These are phyloP conservation scores for Alaudala cheleensis DNA, from an alignment of 2,113 vertebrate genomes.

Conservation along the genomic window DNA sequence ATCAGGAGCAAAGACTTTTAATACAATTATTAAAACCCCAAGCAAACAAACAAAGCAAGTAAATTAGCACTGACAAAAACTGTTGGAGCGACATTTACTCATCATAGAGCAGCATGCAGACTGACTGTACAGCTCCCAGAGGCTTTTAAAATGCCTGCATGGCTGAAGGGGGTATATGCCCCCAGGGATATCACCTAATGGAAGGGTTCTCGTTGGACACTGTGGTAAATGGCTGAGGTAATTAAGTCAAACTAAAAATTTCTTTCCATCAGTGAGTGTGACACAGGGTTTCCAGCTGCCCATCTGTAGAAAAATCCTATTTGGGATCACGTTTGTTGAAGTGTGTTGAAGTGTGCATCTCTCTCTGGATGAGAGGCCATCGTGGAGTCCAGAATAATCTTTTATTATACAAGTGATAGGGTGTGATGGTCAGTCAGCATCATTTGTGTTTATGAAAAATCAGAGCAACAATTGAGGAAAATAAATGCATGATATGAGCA, in stretches of 20 bases:
- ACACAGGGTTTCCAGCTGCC: neutral
- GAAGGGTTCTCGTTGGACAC: neutral
- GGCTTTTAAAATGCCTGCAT: neutral
- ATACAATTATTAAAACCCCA: conserved; percentile 22
- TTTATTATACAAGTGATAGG: neutral
- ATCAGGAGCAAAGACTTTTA: conserved; percentile 43
- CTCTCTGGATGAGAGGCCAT: neutral
- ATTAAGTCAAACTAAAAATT: neutral
- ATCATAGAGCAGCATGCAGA: neutral
- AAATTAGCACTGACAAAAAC: conserved; percentile 26
- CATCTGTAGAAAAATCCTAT: neutral
- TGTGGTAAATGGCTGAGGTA: neutral
- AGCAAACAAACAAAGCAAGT: conserved; percentile 34
- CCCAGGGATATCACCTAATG: neutral
- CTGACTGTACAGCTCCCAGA: neutral
- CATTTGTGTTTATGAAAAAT: neutral
- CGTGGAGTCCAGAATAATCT: neutral
- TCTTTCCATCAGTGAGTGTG: neutral
- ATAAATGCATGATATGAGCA: neutral
- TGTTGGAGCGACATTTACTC: neutral
- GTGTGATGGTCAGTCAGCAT: neutral
- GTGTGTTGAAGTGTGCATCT: neutral
- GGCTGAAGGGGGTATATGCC: neutral
- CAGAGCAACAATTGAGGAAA: neutral
- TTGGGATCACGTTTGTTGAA: neutral